phyloP scores from a whole-genome alignment of 1,140 invertebrate genomes.

The Drosophila trapezifrons region DNA sequence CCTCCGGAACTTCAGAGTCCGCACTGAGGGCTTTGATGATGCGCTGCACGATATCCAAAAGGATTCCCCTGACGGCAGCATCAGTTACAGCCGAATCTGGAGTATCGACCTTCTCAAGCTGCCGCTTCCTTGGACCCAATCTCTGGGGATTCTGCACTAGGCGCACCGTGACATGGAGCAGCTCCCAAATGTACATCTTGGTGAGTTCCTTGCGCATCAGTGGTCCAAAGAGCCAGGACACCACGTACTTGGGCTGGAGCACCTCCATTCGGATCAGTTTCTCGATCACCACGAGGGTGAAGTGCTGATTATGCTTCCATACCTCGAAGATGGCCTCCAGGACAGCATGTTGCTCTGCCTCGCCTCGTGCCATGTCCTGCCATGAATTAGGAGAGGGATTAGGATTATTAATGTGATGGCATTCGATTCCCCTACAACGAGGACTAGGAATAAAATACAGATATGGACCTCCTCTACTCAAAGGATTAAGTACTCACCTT shows the following conservation, averaged over 20 bases:
- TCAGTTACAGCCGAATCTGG: not conserved
- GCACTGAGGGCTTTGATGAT: constrained; percentile 13
- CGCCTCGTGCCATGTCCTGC: constrained; percentile 10
- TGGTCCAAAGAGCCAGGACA: constrained; percentile 43
- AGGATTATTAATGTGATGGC: too few relatives aligned
- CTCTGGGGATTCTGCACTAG: constrained; percentile 22
- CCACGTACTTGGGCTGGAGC: constrained; percentile 10
- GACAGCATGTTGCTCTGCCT: constrained; percentile 25
- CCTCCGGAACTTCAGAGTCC: not conserved
- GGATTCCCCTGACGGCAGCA: constrained; percentile 4
- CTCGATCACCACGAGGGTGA: constrained; percentile 29
- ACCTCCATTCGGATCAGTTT: constrained; percentile 39
- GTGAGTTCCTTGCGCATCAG: constrained; percentile 31
- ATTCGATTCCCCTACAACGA: too few relatives aligned
- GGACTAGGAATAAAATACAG: too few relatives aligned
- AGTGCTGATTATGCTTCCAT: constrained; percentile 48
- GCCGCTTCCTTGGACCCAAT: not conserved
- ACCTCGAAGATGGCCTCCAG: constrained; percentile 45
- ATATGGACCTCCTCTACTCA: too few relatives aligned
- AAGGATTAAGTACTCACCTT: constrained; percentile 29
- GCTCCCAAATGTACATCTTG: constrained; percentile 64
- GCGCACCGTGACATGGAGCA: constrained; percentile 30
- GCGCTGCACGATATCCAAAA: constrained; percentile 27
- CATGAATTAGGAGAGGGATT: not conserved
- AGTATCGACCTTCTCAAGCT: not conserved